Base-by-base conservation (phyloP, 2,888 invertebrate species). In the Neoaliturus tenellus region DNA sequence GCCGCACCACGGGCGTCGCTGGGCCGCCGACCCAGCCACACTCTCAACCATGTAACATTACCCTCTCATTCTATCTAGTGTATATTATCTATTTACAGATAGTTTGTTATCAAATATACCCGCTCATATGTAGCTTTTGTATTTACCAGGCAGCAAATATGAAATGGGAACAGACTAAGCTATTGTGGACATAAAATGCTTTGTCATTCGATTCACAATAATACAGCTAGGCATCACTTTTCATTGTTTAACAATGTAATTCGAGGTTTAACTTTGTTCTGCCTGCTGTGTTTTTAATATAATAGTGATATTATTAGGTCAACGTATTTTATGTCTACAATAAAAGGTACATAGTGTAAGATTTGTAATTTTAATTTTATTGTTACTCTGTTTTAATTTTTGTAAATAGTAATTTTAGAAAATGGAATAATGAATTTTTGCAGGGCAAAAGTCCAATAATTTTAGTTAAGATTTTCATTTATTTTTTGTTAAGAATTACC, bases 141-240 rank as follows among this genome's bases (percentile, higher is more conserved):
- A 62, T 62, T 62, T 62, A 62, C 62, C 62, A 62, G 28, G 62
- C 62, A 62, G 62, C 28, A 62, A 62, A 12, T 62, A 14, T 62
- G 31, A 28, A 62, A 25, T 28, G 62, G 62, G 62, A n/a, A n/a
- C n/a, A n/a, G n/a, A 62, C 20, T 14, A 14, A 23, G 6, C 10
- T 55, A 12, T 62, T 62, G 62, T 31, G 5, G 28, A 62, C 28
- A 31, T 62, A 62, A 8, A 62, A 62, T 28, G 62, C 62, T 31
- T 28, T 3, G 2, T 14, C 3, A n/a, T n/a, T n/a, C n/a, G n/a
- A n/a, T n/a, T n/a, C n/a, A n/a, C n/a, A n/a, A n/a, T n/a, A n/a
- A n/a, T n/a, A n/a, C n/a, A n/a, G n/a, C n/a, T n/a, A n/a, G n/a
- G n/a, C n/a, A n/a, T n/a, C n/a, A n/a, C n/a, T n/a, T n/a, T n/a